Conservation (phyloP, 2,888 invertebrate species). For the Pimpla rufipes region DNA sequence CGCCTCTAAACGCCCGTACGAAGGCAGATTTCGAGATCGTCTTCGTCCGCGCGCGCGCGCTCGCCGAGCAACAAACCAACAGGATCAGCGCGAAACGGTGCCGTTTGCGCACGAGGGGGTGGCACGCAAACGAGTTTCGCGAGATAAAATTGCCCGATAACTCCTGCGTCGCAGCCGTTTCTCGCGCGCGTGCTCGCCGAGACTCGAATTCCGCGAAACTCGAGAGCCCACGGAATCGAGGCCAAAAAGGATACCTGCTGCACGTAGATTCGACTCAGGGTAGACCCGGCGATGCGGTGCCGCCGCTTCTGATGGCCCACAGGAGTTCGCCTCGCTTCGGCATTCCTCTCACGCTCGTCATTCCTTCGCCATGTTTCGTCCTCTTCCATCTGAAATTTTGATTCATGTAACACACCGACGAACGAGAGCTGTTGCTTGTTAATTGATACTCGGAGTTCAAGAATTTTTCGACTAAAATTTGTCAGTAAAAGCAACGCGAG, state of each 20-base stretch:
- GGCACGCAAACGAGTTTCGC: slow-evolving; percentile 68
- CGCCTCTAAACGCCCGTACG: slow-evolving; percentile 42
- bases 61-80: slow-evolving; percentile 13
- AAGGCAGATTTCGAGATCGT: slow-evolving; percentile 65
- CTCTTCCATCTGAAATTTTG: too few species aligned
- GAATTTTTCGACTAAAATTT: too few species aligned
- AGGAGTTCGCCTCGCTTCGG: background rate
- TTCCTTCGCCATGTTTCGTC: background rate
- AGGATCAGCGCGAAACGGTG: slow-evolving; percentile 25
- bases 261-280: background rate
- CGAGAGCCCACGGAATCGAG: slow-evolving; percentile 38
- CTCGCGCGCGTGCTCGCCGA: slow-evolving; percentile 21
- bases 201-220: slow-evolving; percentile 49
- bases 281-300: too few species aligned
- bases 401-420: too few species aligned
- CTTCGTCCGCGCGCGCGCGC: background rate
- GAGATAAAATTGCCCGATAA: slow-evolving; percentile 72
- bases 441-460: too few species aligned
- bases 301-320: background rate
- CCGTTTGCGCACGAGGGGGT: slow-evolving; percentile 27
- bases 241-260: slow-evolving; percentile 8
- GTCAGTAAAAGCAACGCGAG: background rate
- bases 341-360: background rate
- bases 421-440: too few species aligned
- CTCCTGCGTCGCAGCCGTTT: slow-evolving; percentile 54